Base-by-base conservation (phyloP, 2,113 vertebrate genomes). In the Pica pica region DNA sequence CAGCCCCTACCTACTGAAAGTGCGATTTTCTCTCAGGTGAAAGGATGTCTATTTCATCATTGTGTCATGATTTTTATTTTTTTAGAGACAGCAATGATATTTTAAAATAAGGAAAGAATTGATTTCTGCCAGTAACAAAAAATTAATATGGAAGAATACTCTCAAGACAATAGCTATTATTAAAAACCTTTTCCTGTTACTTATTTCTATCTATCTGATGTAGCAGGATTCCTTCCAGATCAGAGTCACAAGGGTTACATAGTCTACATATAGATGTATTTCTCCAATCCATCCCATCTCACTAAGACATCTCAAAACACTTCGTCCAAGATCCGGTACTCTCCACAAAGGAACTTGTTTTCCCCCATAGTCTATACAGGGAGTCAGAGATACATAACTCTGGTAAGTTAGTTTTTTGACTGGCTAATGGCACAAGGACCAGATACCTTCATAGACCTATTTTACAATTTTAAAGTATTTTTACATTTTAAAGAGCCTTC, bases 81-180 rank as follows among this genome's bases (percentile, higher is more conserved):
- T 83, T 84, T 57, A 77, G 59, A 55, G 20, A 86, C 41, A 90
- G 64, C 30, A 91, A 64, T 93, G 71, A 70, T 94, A 83, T 96
- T 97, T 86, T 86, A 81, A 96, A 95, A 91, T 41, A 92, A 78
- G 83, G 53, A 87, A 87, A 85, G 4, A 71, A 81, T 75, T 64
- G 0, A 71, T 94, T 88, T 91, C 53, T 89, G 41, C 8, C n/a
- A 69, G 42, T 57, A 61, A 84, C 37, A 76, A 91, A 87, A 70
- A 91, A 55, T 4, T 70, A 30, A 50, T 28, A 85, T 33, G 23
- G 49, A 87, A 79, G 33, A 79, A 69, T 14, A 52, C 14, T 65
- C 8, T 67, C 27, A 74, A 69, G 46, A 30, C 11, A 69, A 46
- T 23, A 73, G 33, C 10, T 74, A 37, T 35, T 67, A 64, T 31